Evolutionary conservation across 2,797 vertebrate genomes (phyloP), one percentile per base, ranked within the genome.

Genomic region (Falco berigora): DNA sequence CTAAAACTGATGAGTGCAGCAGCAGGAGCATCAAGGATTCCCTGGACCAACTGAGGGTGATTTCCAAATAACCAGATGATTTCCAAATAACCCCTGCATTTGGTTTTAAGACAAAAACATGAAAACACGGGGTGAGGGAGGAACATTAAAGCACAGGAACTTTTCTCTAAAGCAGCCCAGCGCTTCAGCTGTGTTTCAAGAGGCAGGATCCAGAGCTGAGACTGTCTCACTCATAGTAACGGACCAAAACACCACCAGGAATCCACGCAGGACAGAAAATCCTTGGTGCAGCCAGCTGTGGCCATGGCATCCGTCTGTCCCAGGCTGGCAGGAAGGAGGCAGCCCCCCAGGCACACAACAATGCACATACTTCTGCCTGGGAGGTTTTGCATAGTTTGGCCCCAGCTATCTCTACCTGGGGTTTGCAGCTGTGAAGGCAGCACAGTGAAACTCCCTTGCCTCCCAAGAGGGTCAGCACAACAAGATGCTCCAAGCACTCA

Each of bases 331-430:
- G 38, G 76, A 71, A 25, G 23, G 23, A 50, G 4, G 36, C 21
- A 50, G 23, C 4, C 3, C 8, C 21, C 32, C 7, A 9, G 6
- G 30, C 16, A 27, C 4, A 1, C 10, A 2, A 36, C 1, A 3
- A 86, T 25, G 5, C 13, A 61, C 5, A 5, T 64, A 17, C 21
- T 77, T 76, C 84, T 84, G 36, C 52, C 52, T 6, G 3, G 32
- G 8, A 34, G 16, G 32, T 73, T 64, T 20, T 19, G 44, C 21
- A 62, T 3, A 40, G 9, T n/a, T 83, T 28, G 42, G 27, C 6
- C 50, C 11, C 64, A 86, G 34, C 28, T 49, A 5, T 17, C 50
- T 44, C 40, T 61, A 28, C n/a, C 9, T 49, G 47, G 11, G 7
- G 19, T 66, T 55, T 49, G 14, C 52, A 72, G 46, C 36, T 62